Evolutionary conservation across 2,888 invertebrate species (phyloP).

Genomic region (Thecophora atra): DNA sequence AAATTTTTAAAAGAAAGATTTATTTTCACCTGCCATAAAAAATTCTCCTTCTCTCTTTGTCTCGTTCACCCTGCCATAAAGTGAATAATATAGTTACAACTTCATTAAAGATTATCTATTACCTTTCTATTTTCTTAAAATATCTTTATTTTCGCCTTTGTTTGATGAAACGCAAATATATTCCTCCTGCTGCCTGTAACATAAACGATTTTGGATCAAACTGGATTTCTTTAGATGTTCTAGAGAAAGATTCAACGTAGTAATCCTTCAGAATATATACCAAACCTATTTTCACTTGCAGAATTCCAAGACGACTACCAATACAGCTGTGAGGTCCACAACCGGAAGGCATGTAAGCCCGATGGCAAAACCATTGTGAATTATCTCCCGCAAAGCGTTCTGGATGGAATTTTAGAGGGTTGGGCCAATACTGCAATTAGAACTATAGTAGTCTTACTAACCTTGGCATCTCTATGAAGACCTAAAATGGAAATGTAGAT

Average conservation of each 20-base stretch:
- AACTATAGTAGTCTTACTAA: slow-evolving; percentile 36
- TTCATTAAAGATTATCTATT: no score
- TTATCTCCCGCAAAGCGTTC: slow-evolving; percentile 54
- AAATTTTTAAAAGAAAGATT: no score
- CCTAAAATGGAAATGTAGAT: slow-evolving; percentile 59
- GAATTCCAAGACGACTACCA: slow-evolving; percentile 60
- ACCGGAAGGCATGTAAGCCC: slow-evolving; percentile 61
- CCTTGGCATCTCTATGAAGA: slow-evolving; percentile 60
- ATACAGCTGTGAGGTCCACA: slow-evolving; percentile 62
- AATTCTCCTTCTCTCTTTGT: no score
- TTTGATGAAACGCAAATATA: slow-evolving; percentile 52
- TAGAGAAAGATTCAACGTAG: slow-evolving; percentile 50
- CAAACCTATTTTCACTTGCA: slow-evolving; percentile 60
- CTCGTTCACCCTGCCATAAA: slow-evolving; percentile 13
- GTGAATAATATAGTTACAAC: background rate
- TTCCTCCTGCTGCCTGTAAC: slow-evolving; percentile 56
- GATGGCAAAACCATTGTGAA: slow-evolving; percentile 50
- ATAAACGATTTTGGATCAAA: slow-evolving; percentile 59
- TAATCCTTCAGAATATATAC: slow-evolving; percentile 53
- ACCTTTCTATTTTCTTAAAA: no score
- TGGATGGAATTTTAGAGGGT: slow-evolving; percentile 57
- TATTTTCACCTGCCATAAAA: no score
- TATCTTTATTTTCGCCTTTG: background rate
- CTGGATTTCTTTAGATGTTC: slow-evolving; percentile 52
- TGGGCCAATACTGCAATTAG: slow-evolving; percentile 56